phyloP scores from a whole-genome alignment of 2,797 vertebrate species.

The Schizothorax lantsangensis region DNA sequence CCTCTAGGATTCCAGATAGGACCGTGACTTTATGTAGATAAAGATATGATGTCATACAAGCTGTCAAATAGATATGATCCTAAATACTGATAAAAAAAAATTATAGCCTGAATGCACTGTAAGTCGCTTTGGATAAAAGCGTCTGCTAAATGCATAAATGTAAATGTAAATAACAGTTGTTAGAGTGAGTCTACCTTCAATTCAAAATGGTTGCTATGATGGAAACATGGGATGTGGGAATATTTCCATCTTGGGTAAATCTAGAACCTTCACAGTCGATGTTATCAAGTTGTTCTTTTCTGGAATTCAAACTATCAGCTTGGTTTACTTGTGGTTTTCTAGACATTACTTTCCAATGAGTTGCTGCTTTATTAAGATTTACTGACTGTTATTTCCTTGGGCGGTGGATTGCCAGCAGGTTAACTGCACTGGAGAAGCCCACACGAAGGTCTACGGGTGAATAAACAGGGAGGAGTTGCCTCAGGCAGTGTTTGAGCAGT shows the following conservation, averaged over 20 bases:
- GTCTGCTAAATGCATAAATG: too few relatives aligned
- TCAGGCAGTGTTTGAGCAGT: conserved; percentile 35
- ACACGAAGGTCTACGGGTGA: background rate
- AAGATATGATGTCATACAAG: too few relatives aligned
- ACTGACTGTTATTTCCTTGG: conserved; percentile 9
- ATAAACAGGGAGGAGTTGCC: conserved; percentile 30
- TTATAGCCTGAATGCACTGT: too few relatives aligned
- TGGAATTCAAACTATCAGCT: background rate
- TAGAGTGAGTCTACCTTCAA: background rate
- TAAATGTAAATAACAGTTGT: background rate
- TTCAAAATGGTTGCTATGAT: background rate
- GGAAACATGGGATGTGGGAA: background rate
- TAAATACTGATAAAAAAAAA: background rate
- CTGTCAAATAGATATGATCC: background rate
- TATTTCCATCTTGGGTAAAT: background rate
- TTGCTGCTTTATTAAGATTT: background rate
- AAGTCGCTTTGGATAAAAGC: too few relatives aligned
- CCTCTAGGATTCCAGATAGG: background rate
- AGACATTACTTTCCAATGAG: background rate
- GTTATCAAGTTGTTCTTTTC: background rate
- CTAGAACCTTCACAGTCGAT: background rate
- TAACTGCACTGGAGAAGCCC: conserved; percentile 20
- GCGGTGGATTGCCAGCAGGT: conserved; percentile 22
- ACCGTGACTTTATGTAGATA: conserved; percentile 1
- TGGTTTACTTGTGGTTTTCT: background rate